Evolutionary conservation across 2,888 invertebrate species (phyloP).

Genomic region (Rhagonycha lutea): DNA sequence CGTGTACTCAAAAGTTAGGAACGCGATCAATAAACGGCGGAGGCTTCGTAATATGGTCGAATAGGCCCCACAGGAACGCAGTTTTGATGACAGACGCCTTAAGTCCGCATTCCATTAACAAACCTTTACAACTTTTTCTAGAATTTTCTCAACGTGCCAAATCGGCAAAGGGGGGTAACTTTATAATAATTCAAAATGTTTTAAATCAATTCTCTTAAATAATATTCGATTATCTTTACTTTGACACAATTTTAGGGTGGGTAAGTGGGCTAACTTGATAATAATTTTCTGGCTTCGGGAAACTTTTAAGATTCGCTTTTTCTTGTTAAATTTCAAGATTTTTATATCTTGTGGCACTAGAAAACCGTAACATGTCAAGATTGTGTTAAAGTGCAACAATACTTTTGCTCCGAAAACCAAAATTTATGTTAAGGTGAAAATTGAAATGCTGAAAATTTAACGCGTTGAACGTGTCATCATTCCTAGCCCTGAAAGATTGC

Average conservation of each 20-base stretch:
- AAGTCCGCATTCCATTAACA: conserved; percentile 16
- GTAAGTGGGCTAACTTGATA: neutral
- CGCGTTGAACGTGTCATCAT: neutral
- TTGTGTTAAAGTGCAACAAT: neutral
- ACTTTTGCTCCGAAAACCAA: neutral
- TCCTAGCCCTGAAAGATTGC: neutral
- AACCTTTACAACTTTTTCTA: conserved; percentile 8
- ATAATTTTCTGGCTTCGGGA: neutral
- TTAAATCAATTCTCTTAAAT: neutral
- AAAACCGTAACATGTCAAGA: neutral
- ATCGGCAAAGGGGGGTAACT: neutral
- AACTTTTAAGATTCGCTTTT: neutral
- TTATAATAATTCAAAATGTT: too few relatives aligned
- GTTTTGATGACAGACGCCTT: conserved; percentile 23
- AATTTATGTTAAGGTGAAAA: neutral
- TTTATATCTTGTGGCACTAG: neutral
- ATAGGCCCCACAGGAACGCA: conserved; percentile 23
- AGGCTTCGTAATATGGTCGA: conserved; percentile 21
- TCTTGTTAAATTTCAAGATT: neutral
- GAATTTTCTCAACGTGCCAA: neutral
- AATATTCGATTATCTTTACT: neutral
- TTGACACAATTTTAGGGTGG: neutral
- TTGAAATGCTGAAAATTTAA: neutral
- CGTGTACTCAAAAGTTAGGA: conserved; percentile 12
- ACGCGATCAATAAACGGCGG: conserved; percentile 24